Conservation (phyloP, 1,140 invertebrate species). For the Drosophila quadrilineata region DNA sequence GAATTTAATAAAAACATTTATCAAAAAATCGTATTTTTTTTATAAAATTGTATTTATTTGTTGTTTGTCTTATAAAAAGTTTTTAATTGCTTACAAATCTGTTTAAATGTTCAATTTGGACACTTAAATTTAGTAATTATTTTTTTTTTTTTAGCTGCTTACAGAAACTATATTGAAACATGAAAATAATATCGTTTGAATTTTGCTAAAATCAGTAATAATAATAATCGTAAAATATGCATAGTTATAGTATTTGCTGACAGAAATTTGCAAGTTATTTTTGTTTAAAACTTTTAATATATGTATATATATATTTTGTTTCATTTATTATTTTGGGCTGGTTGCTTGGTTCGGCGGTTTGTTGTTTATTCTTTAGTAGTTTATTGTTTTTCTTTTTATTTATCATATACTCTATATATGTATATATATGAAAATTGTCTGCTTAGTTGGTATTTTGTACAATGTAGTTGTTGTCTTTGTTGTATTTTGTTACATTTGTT, state of each 20-base stretch:
- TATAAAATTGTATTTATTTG: conserved; percentile 70
- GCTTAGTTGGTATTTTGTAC: conserved; percentile 72
- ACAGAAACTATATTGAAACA: conserved; percentile 32
- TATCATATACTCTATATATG: conserved; percentile 10
- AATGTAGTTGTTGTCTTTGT: conserved; percentile 77
- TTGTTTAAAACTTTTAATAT: conserved; percentile 56
- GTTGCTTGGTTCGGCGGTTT: conserved; percentile 58
- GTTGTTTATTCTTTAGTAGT: conserved; percentile 25
- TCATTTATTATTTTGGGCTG: conserved; percentile 20
- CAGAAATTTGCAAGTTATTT: background rate
- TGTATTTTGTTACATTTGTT: conserved; percentile 55
- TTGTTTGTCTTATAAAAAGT: conserved; percentile 60
- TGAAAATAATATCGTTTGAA: conserved; percentile 55
- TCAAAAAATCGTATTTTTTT: conserved; percentile 20
- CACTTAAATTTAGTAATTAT: conserved; percentile 58
- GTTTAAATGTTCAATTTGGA: conserved; percentile 43
- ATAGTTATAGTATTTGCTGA: conserved; percentile 19
- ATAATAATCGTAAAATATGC: conserved; percentile 62
- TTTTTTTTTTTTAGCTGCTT: conserved; percentile 38
- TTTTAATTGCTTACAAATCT: conserved; percentile 60
- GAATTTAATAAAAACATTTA: background rate
- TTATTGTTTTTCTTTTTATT: conserved; percentile 49
- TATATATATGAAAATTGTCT: conserved; percentile 68
- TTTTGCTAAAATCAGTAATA: conserved; percentile 71
- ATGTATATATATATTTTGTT: conserved; percentile 11